Conservation (phyloP, 2,113 vertebrate genomes). For the Dinomys branickii region DNA sequence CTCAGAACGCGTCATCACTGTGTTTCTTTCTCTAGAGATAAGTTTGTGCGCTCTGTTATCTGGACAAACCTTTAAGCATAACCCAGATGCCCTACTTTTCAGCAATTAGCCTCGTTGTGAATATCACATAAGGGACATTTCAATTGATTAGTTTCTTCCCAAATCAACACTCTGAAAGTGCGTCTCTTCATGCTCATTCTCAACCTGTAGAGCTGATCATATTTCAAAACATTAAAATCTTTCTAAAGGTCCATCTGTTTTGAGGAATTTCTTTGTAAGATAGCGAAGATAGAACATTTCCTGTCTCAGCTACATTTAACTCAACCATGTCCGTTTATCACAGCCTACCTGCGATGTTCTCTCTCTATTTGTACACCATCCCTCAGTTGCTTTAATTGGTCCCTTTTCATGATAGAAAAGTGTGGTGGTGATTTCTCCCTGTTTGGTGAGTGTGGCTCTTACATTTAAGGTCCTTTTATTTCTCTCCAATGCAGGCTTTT, state of each 20-base stretch:
- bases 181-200: background rate
- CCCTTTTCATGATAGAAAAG: constrained; percentile 20
- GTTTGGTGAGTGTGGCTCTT: constrained; percentile 38
- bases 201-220: background rate
- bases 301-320: background rate
- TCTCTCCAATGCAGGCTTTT: constrained; percentile 23
- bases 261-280: background rate
- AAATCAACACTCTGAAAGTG: constrained; percentile 20
- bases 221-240: background rate
- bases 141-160: background rate
- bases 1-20: background rate
- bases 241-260: background rate
- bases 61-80: background rate
- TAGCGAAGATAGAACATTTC: background rate
- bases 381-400: background rate
- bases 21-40: background rate
- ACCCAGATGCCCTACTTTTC: background rate
- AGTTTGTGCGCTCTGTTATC: background rate
- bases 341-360: background rate
- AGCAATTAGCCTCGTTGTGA: background rate
- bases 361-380: background rate
- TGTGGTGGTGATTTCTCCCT: background rate
- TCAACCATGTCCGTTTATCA: background rate
- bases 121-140: background rate
- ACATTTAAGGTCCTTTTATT: constrained; percentile 55